A percentile compares a stretch with the other conserved stretches of the same genome.
These are phyloP conservation scores for Anthrax anthrax DNA, from an alignment of 2,888 invertebrate species.

Conservation along the genomic window DNA sequence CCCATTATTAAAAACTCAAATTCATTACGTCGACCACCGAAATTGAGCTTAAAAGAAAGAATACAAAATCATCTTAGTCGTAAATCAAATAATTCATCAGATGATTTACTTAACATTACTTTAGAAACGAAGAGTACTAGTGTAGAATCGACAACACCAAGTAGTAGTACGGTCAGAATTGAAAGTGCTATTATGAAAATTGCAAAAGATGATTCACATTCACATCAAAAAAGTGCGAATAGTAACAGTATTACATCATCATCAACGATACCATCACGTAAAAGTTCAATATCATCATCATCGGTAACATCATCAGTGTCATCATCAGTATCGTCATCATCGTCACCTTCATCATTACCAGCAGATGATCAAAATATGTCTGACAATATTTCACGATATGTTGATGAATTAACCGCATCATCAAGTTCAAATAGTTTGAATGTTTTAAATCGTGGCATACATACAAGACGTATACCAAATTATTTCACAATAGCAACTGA, in stretches of 20 bases:
- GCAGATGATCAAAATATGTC: slow-evolving; percentile 30
- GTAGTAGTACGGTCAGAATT: slow-evolving; percentile 21
- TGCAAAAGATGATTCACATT: slow-evolving; percentile 21
- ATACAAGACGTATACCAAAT: slow-evolving; percentile 43
- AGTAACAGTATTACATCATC: neutral
- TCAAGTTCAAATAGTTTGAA: slow-evolving; percentile 59
- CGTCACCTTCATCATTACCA: neutral
- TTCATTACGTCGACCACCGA: slow-evolving; percentile 1
- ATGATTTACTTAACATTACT: slow-evolving; percentile 31
- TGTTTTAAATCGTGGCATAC: slow-evolving; percentile 42
- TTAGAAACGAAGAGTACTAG: slow-evolving; percentile 9
- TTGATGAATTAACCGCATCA: slow-evolving; percentile 57
- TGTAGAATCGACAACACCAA: slow-evolving; percentile 11
- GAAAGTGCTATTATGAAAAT: slow-evolving; percentile 45
- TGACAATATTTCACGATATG: slow-evolving; percentile 45
- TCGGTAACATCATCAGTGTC: neutral
- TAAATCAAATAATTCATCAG: slow-evolving; percentile 32
- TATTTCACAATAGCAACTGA: slow-evolving; percentile 64
- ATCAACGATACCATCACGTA: neutral
- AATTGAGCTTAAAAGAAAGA: slow-evolving; percentile 8
- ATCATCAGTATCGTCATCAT: neutral
- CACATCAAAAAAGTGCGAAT: neutral
- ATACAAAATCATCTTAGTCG: slow-evolving; percentile 20
- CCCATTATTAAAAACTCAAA: neutral
- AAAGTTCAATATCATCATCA: neutral